Percentiles rank a stretch among this genome's conserved stretches.
These are phyloP conservation scores for Mormyrus proboscirostris DNA, from an alignment of 2,797 vertebrate genomes.

Conservation along the genomic window DNA sequence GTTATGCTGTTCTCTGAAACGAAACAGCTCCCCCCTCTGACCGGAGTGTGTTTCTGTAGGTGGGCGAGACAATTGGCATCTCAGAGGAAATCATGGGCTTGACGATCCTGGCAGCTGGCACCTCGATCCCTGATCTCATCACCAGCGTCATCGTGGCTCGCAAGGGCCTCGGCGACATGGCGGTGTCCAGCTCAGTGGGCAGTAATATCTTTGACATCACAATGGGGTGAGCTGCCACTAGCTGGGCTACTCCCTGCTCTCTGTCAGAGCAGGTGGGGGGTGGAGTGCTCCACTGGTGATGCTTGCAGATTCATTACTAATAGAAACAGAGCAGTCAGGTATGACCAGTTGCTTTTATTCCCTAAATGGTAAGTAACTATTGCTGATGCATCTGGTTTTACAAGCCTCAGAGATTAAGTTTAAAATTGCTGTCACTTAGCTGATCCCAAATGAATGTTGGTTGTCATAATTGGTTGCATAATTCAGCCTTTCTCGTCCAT, in stretches of 20 bases:
- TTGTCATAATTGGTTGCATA: background rate
- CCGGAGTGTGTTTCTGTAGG: slow-evolving; percentile 52
- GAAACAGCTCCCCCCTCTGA: background rate
- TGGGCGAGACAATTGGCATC: slow-evolving; percentile 93
- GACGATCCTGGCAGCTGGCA: slow-evolving; percentile 90
- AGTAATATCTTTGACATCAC: slow-evolving; percentile 99
- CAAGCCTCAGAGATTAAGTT: background rate
- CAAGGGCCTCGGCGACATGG: slow-evolving; percentile 95
- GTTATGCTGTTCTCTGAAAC: background rate
- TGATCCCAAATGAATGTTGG: background rate
- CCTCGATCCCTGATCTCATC: slow-evolving; percentile 94
- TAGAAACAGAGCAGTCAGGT: background rate
- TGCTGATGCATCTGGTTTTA: background rate
- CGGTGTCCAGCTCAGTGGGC: slow-evolving; percentile 93
- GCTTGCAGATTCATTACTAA: background rate
- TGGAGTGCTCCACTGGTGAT: background rate
- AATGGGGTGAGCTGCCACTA: slow-evolving; percentile 72
- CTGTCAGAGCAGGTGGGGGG: background rate
- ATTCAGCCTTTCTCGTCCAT: background rate
- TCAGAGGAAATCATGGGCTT: slow-evolving; percentile 97
- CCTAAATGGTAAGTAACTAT: background rate
- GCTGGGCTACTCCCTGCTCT: background rate
- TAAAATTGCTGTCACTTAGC: background rate
- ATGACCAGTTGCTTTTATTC: background rate
- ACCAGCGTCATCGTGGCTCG: slow-evolving; percentile 96